These are phyloP conservation scores for Notospermus geniculatus DNA, from an alignment of 1,140 invertebrate genomes.

Conservation along the genomic window DNA sequence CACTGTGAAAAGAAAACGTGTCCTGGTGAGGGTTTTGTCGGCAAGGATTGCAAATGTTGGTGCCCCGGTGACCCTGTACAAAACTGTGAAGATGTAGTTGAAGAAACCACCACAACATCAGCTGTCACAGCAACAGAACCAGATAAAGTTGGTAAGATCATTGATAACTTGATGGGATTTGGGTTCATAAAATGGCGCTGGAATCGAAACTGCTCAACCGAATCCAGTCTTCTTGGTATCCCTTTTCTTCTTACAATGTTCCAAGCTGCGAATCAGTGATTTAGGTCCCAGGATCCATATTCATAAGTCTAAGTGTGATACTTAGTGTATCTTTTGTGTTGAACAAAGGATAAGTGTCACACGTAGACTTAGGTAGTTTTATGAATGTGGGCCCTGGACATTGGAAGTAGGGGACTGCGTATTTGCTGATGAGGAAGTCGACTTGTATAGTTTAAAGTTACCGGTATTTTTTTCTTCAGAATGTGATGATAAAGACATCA, in stretches of 20 bases:
- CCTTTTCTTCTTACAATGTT: neutral
- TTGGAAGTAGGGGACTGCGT: neutral
- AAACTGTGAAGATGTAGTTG: conserved; percentile 16
- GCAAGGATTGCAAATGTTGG: conserved; percentile 31
- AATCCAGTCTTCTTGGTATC: neutral
- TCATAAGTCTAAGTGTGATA: too few relatives aligned
- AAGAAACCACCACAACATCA: neutral
- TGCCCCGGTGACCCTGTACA: conserved; percentile 24
- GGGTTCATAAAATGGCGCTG: too few relatives aligned
- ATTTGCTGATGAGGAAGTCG: too few relatives aligned
- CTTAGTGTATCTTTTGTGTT: too few relatives aligned
- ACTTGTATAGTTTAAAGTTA: neutral
- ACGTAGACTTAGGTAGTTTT: too few relatives aligned
- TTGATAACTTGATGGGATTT: too few relatives aligned
- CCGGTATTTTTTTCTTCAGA: neutral
- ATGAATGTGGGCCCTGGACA: neutral
- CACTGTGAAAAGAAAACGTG: conserved; percentile 11
- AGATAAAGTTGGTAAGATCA: neutral
- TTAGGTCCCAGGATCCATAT: too few relatives aligned
- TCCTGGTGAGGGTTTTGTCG: conserved; percentile 30
- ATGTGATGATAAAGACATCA: conserved; percentile 4
- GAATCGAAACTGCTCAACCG: neutral
- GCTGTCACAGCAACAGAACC: neutral
- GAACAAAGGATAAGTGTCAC: too few relatives aligned
- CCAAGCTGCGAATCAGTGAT: neutral